Evolutionary conservation across 1,140 invertebrate species (phyloP).

Genomic region (Pseudomyrmex sp.): DNA sequence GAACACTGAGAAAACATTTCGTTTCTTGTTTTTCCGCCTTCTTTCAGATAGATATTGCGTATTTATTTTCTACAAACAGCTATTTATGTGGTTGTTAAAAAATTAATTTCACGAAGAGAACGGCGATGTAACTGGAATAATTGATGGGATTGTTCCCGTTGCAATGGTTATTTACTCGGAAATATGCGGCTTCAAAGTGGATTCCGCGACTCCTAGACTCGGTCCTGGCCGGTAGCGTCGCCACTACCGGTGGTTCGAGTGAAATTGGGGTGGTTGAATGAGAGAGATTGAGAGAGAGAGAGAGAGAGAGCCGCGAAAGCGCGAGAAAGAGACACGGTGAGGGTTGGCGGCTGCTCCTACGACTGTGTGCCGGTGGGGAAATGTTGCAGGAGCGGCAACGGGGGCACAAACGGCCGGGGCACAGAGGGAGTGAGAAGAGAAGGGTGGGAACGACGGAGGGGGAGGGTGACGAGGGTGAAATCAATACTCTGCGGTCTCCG

Average conservation of each 20-base stretch:
- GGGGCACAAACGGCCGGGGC: constrained; percentile 63
- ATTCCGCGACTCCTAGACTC: constrained; percentile 31
- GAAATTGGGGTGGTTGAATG: constrained; percentile 62
- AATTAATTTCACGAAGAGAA: not conserved
- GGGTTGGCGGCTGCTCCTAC: constrained; percentile 52
- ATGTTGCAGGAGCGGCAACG: constrained; percentile 67
- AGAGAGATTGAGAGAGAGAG: constrained; percentile 40
- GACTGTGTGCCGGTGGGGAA: constrained; percentile 53
- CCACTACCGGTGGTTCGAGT: constrained; percentile 48
- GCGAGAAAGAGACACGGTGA: constrained; percentile 3
- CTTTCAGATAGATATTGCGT: not conserved
- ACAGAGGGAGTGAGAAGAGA: constrained; percentile 60
- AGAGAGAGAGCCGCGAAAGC: constrained; percentile 3
- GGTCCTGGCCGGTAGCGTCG: constrained; percentile 37
- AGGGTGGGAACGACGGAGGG: constrained; percentile 48
- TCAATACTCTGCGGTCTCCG: constrained; percentile 85
- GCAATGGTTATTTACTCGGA: constrained; percentile 1
- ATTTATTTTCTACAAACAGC: not conserved
- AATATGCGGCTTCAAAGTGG: not conserved
- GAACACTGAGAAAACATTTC: not conserved
- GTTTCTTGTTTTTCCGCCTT: not conserved
- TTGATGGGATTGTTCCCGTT: not conserved
- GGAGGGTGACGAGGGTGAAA: constrained; percentile 73
- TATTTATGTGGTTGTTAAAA: not conserved
- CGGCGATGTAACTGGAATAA: not conserved